Percentiles rank a stretch among this genome's conserved stretches.
Evolutionary conservation across 1,140 invertebrate species (phyloP).

Genomic region (Trachelipus rathkii): DNA sequence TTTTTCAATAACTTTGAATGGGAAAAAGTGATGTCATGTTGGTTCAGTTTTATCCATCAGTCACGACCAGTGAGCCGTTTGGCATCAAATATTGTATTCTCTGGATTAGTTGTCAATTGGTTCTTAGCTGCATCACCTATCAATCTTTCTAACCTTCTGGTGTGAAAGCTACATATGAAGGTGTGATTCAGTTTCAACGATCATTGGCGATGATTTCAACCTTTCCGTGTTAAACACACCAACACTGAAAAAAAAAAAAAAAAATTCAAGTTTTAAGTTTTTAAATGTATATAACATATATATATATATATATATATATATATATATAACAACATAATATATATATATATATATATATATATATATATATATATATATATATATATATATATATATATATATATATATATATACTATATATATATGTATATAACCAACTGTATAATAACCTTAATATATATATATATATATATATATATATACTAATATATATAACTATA

Average conservation of each 20-base stretch:
- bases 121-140: conserved; percentile 98
- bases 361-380: too few species aligned
- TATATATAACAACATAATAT: too few species aligned
- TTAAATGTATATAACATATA: too few species aligned
- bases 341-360: too few species aligned
- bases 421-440: too few species aligned
- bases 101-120: conserved; percentile 94
- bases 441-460: too few species aligned
- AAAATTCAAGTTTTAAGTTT: too few species aligned
- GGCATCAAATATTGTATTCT: conserved; percentile 95
- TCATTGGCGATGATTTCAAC: conserved; percentile 99
- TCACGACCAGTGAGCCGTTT: conserved; percentile 94
- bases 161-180: conserved; percentile 95
- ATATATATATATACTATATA: too few species aligned
- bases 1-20: conserved; percentile 73
- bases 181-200: conserved; percentile 96
- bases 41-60: conserved; percentile 81
- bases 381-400: too few species aligned
- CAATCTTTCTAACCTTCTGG: conserved; percentile 87
- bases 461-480: too few species aligned
- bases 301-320: too few species aligned
- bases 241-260: conserved; percentile 69
- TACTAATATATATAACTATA: too few species aligned
- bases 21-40: conserved; percentile 94
- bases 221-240: conserved; percentile 94